phyloP scores from a whole-genome alignment of 2,888 invertebrate species.

The Aspidiotus destructor region DNA sequence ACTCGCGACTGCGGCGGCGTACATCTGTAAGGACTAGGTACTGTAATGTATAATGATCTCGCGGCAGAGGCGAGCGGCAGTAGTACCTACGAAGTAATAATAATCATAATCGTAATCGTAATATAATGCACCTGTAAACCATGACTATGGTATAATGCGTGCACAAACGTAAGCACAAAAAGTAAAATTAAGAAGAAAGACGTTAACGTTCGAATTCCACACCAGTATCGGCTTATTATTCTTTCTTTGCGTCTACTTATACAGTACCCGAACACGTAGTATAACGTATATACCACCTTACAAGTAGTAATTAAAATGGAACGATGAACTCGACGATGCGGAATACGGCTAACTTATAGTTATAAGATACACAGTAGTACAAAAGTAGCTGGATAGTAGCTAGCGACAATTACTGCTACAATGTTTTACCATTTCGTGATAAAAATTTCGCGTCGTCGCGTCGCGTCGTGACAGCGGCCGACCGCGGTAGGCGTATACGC shows the following conservation, averaged over 20 bases:
- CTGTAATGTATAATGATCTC: conserved; percentile 31
- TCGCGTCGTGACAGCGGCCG: no score
- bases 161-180: conserved; percentile 31
- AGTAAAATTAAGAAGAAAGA: conserved; percentile 27
- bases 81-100: conserved; percentile 12
- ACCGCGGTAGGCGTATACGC: no score
- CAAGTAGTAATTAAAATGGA: conserved; percentile 32
- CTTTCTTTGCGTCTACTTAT: conserved; percentile 7
- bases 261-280: conserved; percentile 18
- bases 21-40: conserved; percentile 4
- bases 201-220: conserved; percentile 31
- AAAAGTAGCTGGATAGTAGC: no score
- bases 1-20: conserved; percentile 17
- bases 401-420: no score
- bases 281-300: conserved; percentile 19
- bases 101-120: conserved; percentile 32
- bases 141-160: conserved; percentile 32
- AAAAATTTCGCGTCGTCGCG: no score
- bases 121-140: conserved; percentile 33
- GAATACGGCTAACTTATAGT: conserved; percentile 10
- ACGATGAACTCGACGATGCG: conserved; percentile 30
- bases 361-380: no score
- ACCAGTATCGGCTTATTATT: conserved; percentile 33
- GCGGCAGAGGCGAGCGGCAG: neutral
- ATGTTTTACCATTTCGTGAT: no score